A percentile compares a stretch with the other conserved stretches of the same genome.
phyloP scores from a whole-genome alignment of 2,797 vertebrate species.

The Orientallactaga sibirica region DNA sequence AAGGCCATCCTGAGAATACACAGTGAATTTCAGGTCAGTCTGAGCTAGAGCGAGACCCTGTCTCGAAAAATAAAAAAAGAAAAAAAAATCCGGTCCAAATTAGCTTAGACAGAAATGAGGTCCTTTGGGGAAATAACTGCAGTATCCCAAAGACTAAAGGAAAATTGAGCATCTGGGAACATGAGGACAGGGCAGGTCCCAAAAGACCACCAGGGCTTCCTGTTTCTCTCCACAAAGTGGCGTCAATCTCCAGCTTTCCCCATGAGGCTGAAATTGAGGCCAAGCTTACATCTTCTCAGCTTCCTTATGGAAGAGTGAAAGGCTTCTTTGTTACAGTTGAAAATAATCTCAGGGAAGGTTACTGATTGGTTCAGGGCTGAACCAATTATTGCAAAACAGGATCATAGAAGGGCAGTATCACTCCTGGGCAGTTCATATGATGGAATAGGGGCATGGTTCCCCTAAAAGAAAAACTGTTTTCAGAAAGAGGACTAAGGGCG shows the following conservation, averaged over 20 bases:
- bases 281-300: not conserved
- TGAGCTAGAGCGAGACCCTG: too few relatives aligned
- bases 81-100: not conserved
- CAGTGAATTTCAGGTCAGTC: too few relatives aligned
- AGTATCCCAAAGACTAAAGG: not conserved
- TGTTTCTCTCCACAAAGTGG: not conserved
- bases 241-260: not conserved
- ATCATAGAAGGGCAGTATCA: not conserved
- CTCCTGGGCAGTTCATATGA: not conserved
- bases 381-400: not conserved
- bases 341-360: conserved; percentile 23
- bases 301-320: not conserved
- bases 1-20: too few relatives aligned
- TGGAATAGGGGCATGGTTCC: not conserved
- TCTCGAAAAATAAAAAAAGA: too few relatives aligned
- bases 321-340: not conserved
- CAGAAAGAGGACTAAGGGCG: too few relatives aligned
- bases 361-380: conserved; percentile 23
- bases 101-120: not conserved
- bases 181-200: not conserved
- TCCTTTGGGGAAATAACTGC: not conserved
- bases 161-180: not conserved
- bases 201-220: not conserved
- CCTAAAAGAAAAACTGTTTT: not conserved
- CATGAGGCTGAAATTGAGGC: not conserved